Evolutionary conservation across 92 coral and sea anemone species (phyloP), one percentile per base, ranked within the genome.

Genomic region (Porites rus): DNA sequence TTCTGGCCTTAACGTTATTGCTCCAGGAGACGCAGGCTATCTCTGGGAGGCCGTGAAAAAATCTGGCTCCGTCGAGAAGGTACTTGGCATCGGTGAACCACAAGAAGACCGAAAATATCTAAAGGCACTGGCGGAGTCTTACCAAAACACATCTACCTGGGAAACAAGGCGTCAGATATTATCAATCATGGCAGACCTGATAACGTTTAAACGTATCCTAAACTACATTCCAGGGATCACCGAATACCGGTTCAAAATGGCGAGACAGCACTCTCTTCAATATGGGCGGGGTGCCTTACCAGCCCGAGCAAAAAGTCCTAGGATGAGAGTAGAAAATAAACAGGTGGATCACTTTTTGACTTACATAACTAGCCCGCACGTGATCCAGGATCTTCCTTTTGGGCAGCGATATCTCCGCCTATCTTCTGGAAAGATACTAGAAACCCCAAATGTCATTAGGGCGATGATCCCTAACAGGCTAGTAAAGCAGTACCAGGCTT

Each of bases 1-100:
- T n/a, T 88, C 90, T 20, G 93, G 87, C 8, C 87, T 86, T 31
- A 58, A 90, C 61, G 88, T 90, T 43, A 90, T 90, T 76, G 84
- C 90, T 2, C 90, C 93, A 68, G 84, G 84, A 61, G 90, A 80
- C 54, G 84, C 83, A 21, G 84, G 84, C 68, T 65, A 75, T 18
- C 80, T 90, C 54, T 90, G 90, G 93, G 85, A 90, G 82, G 93
- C 93, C 60, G 71, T 90, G 7, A 61, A 63, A 79, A 59, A 62
- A 13, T 73, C 89, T 8, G 76, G 82, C 28, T 20, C 60, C 1
- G 90, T 90, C 12, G 87, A 85, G 64, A 85, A 79, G 82, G 83
- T 74, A 51, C 84, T 89, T 1, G 83, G 83, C 4, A 52, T 77
- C 11, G 79, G 69, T 2, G 87, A 90, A 69, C 81, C 38, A 65